phyloP scores from a whole-genome alignment of 2,888 invertebrate genomes.

The Philereme vetulata region DNA sequence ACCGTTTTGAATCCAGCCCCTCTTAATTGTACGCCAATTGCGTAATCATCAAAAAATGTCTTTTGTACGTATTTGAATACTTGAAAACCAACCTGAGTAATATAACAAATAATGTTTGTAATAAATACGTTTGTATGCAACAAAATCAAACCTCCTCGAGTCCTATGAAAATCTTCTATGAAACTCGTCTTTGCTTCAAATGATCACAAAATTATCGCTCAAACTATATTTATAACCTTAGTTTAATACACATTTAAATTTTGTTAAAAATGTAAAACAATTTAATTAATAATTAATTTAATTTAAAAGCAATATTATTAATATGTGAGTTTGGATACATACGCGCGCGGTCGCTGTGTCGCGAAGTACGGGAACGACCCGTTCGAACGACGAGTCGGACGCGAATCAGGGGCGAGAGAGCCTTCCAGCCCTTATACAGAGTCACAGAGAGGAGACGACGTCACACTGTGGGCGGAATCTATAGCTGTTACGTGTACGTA shows the following conservation, averaged over 20 bases:
- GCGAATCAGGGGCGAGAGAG: slow-evolving; percentile 63
- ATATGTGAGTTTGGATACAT: slow-evolving; percentile 54
- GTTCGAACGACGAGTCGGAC: slow-evolving; percentile 66
- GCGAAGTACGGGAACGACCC: slow-evolving; percentile 59
- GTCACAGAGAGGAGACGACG: slow-evolving; percentile 52
- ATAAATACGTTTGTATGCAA: no score
- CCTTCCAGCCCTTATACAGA: slow-evolving; percentile 70
- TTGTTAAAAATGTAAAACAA: no score
- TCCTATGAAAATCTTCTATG: no score
- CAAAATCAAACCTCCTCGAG: no score
- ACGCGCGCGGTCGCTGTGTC: slow-evolving; percentile 72
- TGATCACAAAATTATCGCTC: not conserved
- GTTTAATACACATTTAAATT: no score
- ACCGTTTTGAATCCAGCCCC: slow-evolving; percentile 9
- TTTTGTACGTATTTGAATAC: not conserved
- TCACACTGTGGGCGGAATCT: slow-evolving; percentile 62
- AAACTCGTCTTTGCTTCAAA: not conserved
- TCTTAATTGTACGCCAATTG: not conserved
- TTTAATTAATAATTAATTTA: not conserved
- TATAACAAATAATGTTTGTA: no score
- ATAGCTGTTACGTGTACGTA: slow-evolving; percentile 33
- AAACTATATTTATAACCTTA: not conserved
- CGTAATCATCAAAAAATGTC: not conserved
- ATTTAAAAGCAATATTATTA: not conserved
- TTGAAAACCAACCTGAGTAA: no score